Conservation (phyloP, 2,888 invertebrate species). For the Amitus sp. region DNA sequence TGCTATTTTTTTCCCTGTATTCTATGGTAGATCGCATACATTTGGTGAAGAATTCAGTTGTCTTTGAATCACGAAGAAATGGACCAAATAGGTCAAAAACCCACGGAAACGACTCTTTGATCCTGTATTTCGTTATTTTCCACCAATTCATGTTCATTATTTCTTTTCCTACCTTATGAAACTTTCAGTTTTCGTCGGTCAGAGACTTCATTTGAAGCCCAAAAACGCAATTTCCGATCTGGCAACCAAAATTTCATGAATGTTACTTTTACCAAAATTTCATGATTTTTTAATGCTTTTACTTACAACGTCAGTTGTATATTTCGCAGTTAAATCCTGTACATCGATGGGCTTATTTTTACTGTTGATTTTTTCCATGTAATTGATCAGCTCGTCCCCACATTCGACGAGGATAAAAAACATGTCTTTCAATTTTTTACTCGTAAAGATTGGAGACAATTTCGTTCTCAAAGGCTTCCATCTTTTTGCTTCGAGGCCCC, state of each 20-base stretch:
- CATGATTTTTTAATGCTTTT: too few species aligned
- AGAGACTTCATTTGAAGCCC: slow-evolving; percentile 62
- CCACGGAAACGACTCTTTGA: slow-evolving; percentile 37
- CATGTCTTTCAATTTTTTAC: slow-evolving; percentile 67
- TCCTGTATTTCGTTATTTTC: slow-evolving; percentile 6
- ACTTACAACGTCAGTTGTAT: slow-evolving; percentile 41
- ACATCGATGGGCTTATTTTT: too few species aligned
- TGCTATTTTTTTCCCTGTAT: slow-evolving; percentile 58
- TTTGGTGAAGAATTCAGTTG: slow-evolving; percentile 53
- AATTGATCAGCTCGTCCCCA: slow-evolving; percentile 61
- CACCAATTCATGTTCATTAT: slow-evolving; percentile 42
- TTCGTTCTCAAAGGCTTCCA: slow-evolving; percentile 68
- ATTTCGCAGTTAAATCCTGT: too few species aligned
- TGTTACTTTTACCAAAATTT: slow-evolving; percentile 51
- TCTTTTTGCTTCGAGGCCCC: slow-evolving; percentile 64
- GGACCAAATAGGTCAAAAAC: slow-evolving; percentile 43
- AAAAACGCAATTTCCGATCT: slow-evolving; percentile 62
- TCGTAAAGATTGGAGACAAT: slow-evolving; percentile 67
- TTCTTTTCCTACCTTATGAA: slow-evolving; percentile 55
- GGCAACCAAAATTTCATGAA: too few species aligned
- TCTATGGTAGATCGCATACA: slow-evolving; percentile 57
- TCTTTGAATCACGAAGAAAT: slow-evolving; percentile 39
- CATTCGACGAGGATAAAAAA: slow-evolving; percentile 66
- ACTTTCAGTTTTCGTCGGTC: slow-evolving; percentile 54
- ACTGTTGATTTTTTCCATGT: slow-evolving; percentile 54